Evolutionary conservation across 2,797 vertebrate genomes (phyloP).

Genomic region (Heliangelus exortis): DNA sequence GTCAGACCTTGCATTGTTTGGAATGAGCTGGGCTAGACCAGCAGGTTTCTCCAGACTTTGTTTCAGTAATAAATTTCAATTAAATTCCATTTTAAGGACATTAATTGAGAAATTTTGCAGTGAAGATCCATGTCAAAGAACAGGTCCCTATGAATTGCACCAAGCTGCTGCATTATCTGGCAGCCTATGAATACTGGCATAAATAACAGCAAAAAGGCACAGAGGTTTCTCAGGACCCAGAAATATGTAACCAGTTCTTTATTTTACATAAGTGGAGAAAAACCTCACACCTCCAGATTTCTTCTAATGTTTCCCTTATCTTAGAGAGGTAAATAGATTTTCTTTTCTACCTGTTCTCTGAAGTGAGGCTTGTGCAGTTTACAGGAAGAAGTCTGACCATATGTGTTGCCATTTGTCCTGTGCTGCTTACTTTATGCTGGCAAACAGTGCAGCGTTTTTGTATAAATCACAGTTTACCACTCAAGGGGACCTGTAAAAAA

Average conservation of each 20-base stretch:
- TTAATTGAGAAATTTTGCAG: not conserved
- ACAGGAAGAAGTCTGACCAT: slow-evolving; percentile 1
- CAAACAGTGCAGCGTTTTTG: not conserved
- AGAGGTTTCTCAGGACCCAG: not conserved
- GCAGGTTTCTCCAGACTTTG: not conserved
- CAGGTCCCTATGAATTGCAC: not conserved
- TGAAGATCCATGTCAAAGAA: not conserved
- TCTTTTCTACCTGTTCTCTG: not conserved
- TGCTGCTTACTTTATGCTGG: not conserved
- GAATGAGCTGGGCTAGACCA: not conserved
- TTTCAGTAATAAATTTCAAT: not conserved
- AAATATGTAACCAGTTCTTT: not conserved
- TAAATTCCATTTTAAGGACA: not conserved
- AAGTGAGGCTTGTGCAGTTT: not conserved
- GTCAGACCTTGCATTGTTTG: not conserved
- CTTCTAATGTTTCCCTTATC: not conserved
- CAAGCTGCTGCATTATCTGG: not conserved
- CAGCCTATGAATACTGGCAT: not conserved
- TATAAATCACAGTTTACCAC: slow-evolving; percentile 30
- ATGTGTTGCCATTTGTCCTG: slow-evolving; percentile 52
- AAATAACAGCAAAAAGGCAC: not conserved
- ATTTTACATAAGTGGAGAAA: not conserved
- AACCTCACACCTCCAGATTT: not conserved
- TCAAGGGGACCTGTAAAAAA: slow-evolving; percentile 4
- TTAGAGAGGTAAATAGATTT: not conserved